Evolutionary conservation across 1,140 invertebrate species (phyloP), one percentile per base, ranked within the genome.

Genomic region (Sinella curviseta): DNA sequence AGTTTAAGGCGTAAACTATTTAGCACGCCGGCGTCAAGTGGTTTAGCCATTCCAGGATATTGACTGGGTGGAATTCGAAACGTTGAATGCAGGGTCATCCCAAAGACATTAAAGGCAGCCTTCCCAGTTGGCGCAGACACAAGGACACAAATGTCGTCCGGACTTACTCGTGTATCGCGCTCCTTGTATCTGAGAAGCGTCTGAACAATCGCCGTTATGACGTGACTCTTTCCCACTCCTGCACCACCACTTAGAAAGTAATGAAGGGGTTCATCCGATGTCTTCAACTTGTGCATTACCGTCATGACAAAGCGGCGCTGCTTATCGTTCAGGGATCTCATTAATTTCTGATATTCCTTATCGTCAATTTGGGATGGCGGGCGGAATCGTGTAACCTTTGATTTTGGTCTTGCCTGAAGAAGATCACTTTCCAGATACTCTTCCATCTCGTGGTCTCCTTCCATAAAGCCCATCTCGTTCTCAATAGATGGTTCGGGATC

Each of bases 1-100:
- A 86, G 82, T 74, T 82, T 81, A 31, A 34, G 60, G 77, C 79
- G 28, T 12, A 86, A 75, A 24, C 76, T 79, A 76, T 85, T 85
- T 28, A 75, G 76, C 1, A 83, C 67, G 48, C 84, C 82, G 17
- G 76, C 33, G 78, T 74, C 60, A 60, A 85, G n/a, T n/a, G 76
- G 16, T 70, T 70, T 33, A 16, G 81, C 74, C 73, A 60, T 16
- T 26, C 77, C 20, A 2, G 20, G 2, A 78, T 36, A 79, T 77
- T 85, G 82, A 67, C 78, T 80, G 1, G 84, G 75, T n/a, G 83
- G 84, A 30, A 75, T 16, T 39, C 35, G 2, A 35, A 75, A 75
- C 4, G 26, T 8, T 39, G 34, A 48, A 28, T 36, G 36, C 2
- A 75, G n/a, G 1, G 74, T 75, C 33, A 75, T 48, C 2, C 74